Evolutionary conservation across 2,888 invertebrate genomes (phyloP).

Genomic region (Achlya flavicornis): DNA sequence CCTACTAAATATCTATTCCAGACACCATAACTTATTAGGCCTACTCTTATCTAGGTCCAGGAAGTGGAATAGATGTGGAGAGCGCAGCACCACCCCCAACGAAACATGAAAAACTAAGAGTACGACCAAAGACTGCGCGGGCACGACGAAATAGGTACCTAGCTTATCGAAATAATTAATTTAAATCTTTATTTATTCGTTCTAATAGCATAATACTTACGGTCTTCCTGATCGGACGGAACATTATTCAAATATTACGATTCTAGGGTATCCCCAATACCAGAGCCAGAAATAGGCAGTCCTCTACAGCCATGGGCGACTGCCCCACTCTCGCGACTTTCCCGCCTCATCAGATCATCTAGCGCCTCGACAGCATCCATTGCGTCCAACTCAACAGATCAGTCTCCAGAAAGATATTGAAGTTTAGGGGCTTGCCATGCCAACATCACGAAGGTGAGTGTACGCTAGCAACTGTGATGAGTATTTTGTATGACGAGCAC

Average conservation of each 20-base stretch:
- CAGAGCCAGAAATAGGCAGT: slow-evolving; percentile 58
- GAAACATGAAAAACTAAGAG: slow-evolving; percentile 43
- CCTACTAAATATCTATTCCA: not conserved
- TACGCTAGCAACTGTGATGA: too few relatives aligned
- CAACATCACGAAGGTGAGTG: too few relatives aligned
- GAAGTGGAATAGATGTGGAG: slow-evolving; percentile 70
- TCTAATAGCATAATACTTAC: not conserved
- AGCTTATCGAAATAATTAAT: slow-evolving; percentile 8
- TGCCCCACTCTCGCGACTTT: slow-evolving; percentile 67
- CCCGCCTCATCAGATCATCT: slow-evolving; percentile 64
- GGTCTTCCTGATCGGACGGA: not conserved
- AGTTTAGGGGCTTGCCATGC: not conserved
- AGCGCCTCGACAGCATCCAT: slow-evolving; percentile 66
- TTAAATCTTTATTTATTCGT: not conserved
- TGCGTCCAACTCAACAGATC: slow-evolving; percentile 56
- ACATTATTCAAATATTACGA: not conserved
- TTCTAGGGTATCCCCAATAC: slow-evolving; percentile 62
- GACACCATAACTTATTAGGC: too few relatives aligned
- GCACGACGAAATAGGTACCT: slow-evolving; percentile 68
- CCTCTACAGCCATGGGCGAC: slow-evolving; percentile 78
- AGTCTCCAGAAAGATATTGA: slow-evolving; percentile 54
- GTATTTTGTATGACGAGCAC: too few relatives aligned
- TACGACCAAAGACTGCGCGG: slow-evolving; percentile 69
- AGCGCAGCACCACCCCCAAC: slow-evolving; percentile 51
- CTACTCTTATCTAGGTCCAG: slow-evolving; percentile 50